Base-by-base conservation (phyloP, 1,140 invertebrate species). In the Cherax destructor region DNA sequence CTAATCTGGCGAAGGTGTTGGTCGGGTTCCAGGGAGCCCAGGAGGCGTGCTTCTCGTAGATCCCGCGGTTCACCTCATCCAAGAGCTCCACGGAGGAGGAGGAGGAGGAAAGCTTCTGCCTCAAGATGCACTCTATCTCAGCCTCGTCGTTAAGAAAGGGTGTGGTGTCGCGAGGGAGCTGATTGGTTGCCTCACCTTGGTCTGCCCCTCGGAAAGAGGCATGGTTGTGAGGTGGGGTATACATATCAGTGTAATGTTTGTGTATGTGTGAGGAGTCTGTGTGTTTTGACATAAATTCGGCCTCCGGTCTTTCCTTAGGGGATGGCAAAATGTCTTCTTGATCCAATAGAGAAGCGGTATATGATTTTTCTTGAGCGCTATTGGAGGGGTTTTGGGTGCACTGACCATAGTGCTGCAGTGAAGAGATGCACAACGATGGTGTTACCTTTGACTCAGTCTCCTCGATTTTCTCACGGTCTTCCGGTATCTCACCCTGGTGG, bases 21-120 rank as follows among this genome's bases (percentile, higher is more conserved):
- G 30, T 11, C 59, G 56, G 74, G n/a, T n/a, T 59, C 72, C 74
- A 61, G 13, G 77, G 77, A 24, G 74, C 77, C 85, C 72, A 78
- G n/a, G 77, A 79, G 9, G 76, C 77, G 41, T 80, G 86, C 47
- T 59, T 78, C n/a, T 80, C 59, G 83, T 50, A 61, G 16, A 65
- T 85, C 16, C 61, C 83, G 2, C 52, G 83, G 21, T 49, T 47
- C 50, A 61, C 86, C 41, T 87, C 88, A 9, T 41, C 18, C 41
- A 78, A 50, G 49, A 79, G 10, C 3, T 61, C 50, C 5, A 11
- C 6, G 80, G 81, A 78, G 80, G 56, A 72, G 76, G 76, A 59
- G 30, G 30, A 41, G 52, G 18, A 79, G 59, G n/a, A 91, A 30
- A 52, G 56, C 30, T 9, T 88, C 41, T 52, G 24, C 41, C 77